Evolutionary conservation across 2,888 invertebrate genomes (phyloP).

Genomic region (Chrysodeixis includens): DNA sequence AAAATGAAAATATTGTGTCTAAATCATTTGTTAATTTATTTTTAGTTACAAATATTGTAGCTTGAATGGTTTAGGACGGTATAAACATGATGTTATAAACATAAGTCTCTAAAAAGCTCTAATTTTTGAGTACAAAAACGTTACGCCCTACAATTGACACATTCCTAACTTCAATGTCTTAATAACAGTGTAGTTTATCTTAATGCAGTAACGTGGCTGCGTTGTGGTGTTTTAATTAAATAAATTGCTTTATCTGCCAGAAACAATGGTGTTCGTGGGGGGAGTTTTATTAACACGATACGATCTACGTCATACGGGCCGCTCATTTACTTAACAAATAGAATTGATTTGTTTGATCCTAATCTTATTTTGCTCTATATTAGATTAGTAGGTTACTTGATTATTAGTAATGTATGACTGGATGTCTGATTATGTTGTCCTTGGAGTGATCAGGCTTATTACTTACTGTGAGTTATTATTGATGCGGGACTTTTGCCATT

Average conservation of each 20-base stretch:
- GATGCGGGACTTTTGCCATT: no score
- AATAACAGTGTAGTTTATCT: constrained; percentile 79
- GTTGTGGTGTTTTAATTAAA: constrained; percentile 86
- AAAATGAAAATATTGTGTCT: no score
- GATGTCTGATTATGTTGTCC: not conserved
- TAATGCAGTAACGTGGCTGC: constrained; percentile 64
- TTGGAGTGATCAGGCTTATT: not conserved
- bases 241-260: constrained; percentile 87
- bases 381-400: constrained; percentile 54
- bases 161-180: constrained; percentile 66
- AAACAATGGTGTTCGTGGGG: constrained; percentile 83
- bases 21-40: no score
- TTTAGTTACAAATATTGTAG: no score
- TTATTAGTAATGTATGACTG: constrained; percentile 21
- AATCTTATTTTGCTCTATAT: constrained; percentile 70
- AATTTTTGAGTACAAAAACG: not conserved
- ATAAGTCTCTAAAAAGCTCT: no score
- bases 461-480: no score
- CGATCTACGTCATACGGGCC: constrained; percentile 83
- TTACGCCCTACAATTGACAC: constrained; percentile 3
- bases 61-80: no score
- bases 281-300: constrained; percentile 80
- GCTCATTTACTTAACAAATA: constrained; percentile 83
- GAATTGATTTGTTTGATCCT: constrained; percentile 87
- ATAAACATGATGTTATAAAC: no score